Base-by-base conservation (phyloP, 2,888 invertebrate species). In the Lypha dubia region DNA sequence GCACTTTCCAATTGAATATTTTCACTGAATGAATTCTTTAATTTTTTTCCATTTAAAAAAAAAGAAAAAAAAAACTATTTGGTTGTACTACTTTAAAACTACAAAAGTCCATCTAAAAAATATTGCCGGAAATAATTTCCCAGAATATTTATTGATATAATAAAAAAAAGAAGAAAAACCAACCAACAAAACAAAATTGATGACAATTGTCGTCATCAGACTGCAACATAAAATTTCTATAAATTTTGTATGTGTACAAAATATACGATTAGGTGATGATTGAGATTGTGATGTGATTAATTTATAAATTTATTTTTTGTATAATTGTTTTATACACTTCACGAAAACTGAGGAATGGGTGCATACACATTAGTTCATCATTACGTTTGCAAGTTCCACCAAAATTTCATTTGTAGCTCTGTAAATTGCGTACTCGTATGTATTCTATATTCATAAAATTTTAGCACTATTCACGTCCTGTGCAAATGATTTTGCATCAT, bases 211-310 rank as follows among this genome's bases (percentile, higher is more conserved):
- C 41, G 38, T 74, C 38, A 46, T 53, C 46, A 38, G 15, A 44
- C 28, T 28, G 32, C 56, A 63, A 53, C 28, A 38, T 53, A 75
- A 53, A 28, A 38, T 38, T 46, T 41, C 58, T 46, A 46, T 17
- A 44, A 65, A 15, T 51, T 60, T 60, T 6, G 38, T 77, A 20
- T 70, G 77, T 51, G 68, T 51, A 17, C 51, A 62, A 77, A 62
- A 70, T 51, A 44, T 22, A 62, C 41, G 70, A 77, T 76, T 67
- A 76, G 46, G 15, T 35, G 46, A 24, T 67, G 17, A 76, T 53
- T 77, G 13, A 35, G 41, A 38, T 49, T 20, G 58, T 35, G 58
- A 67, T 67, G 79, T 79, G 53, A 53, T 79, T 62, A 32, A 53
- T 62, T 32, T 79, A 51, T 62, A 44, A 79, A 62, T 53, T 53